Percentiles rank a stretch among this genome's conserved stretches.
These are phyloP conservation scores for Phaethon lepturus DNA, from an alignment of 2,113 vertebrate species.

Conservation along the genomic window DNA sequence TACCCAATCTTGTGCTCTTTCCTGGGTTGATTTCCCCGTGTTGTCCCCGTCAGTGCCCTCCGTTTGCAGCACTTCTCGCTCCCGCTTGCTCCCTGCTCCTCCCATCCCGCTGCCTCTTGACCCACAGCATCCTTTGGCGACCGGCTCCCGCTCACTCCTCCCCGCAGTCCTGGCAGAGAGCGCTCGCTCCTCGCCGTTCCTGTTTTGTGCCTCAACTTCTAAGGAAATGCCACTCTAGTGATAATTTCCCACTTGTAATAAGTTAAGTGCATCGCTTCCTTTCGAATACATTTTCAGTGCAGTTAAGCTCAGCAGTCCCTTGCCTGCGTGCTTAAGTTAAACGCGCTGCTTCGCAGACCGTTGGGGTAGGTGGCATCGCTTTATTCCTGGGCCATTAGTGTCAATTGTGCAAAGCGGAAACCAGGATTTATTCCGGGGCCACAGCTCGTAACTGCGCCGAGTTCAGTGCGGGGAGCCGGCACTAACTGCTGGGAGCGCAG, in stretches of 20 bases:
- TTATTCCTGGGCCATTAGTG: slow-evolving; percentile 78
- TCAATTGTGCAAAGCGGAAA: slow-evolving; percentile 70
- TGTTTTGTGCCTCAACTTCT: slow-evolving; percentile 47
- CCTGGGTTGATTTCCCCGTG: accelerated
- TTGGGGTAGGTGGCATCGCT: slow-evolving; percentile 71
- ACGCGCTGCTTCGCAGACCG: slow-evolving; percentile 62
- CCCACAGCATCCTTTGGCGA: neutral
- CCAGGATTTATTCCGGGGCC: slow-evolving; percentile 74
- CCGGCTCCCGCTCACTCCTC: neutral
- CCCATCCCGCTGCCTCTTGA: neutral
- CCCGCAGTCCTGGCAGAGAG: neutral
- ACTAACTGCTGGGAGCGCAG: neutral
- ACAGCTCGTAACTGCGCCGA: slow-evolving; percentile 53
- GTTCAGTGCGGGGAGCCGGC: slow-evolving; percentile 28
- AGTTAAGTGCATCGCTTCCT: slow-evolving; percentile 78
- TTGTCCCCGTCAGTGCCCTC: neutral
- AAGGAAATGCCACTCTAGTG: slow-evolving; percentile 69
- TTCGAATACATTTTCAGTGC: slow-evolving; percentile 71
- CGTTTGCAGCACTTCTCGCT: neutral
- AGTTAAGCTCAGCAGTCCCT: slow-evolving; percentile 73
- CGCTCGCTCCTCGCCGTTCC: slow-evolving; percentile 17
- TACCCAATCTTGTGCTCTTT: neutral
- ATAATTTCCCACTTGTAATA: slow-evolving; percentile 78
- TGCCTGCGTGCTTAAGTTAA: slow-evolving; percentile 64
- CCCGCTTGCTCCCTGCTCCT: accelerated